These are phyloP conservation scores for Coregonus clupeaformis DNA, from an alignment of 2,113 vertebrate genomes.

Conservation along the genomic window DNA sequence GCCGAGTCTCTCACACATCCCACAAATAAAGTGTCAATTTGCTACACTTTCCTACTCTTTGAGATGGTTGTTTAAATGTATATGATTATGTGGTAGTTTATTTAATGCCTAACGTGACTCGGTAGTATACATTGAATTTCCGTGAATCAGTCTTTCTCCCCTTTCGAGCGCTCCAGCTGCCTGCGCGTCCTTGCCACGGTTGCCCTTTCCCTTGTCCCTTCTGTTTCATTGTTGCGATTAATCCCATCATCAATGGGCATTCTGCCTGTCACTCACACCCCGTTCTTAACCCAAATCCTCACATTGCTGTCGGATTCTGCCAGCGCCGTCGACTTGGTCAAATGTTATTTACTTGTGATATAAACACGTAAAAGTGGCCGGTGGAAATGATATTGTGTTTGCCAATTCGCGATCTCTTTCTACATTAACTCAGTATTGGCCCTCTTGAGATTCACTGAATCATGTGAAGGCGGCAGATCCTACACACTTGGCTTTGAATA, in stretches of 20 bases:
- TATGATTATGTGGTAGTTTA: not conserved
- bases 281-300: slow-evolving; percentile 2
- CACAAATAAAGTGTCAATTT: not conserved
- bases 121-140: not conserved
- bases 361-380: not conserved
- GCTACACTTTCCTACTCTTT: not conserved
- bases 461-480: not conserved
- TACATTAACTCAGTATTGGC: not conserved
- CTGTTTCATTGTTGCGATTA: slow-evolving; percentile 57
- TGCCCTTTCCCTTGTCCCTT: slow-evolving; percentile 42
- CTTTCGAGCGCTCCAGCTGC: not conserved
- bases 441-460: not conserved
- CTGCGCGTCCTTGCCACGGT: slow-evolving; percentile 31
- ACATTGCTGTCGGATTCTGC: not conserved
- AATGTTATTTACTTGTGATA: not conserved
- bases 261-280: slow-evolving; percentile 45
- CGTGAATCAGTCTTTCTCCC: not conserved
- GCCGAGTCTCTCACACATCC: not conserved
- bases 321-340: not conserved
- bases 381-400: not conserved
- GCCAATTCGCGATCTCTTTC: not conserved
- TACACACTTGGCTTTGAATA: not conserved
- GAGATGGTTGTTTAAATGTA: not conserved
- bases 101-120: not conserved
- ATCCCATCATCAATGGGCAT: slow-evolving; percentile 60